Evolutionary conservation across 2,888 invertebrate genomes (phyloP), one percentile per base, ranked within the genome.

Genomic region (Tineola bisselliella): DNA sequence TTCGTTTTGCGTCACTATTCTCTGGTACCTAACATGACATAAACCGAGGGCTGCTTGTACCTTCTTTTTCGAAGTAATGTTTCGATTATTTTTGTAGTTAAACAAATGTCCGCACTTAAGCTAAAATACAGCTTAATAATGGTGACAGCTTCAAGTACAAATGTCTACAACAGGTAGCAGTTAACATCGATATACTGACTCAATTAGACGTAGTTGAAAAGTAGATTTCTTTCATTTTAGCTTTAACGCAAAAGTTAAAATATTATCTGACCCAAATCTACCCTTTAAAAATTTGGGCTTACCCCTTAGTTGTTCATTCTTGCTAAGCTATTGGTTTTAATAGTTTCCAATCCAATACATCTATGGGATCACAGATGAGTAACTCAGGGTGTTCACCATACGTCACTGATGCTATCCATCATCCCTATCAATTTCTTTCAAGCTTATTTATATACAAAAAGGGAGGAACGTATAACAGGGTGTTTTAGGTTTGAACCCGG

Each of bases 381-480:
- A 33, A 33, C 13, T 31, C 18, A 58, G 58, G 58, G 58, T 58
- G 33, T 58, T 58, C 58, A 30, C 48, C 67, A 68, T 67, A 65
- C 69, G 66, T 66, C 65, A 65, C 65, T 63, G 62, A 65, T 62
- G 62, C 73, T 71, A 80, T 80, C 79, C 74, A 79, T 80, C 79
- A 79, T 75, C 69, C 69, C 73, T 79, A 79, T 77, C 77, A 75
- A 76, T 75, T 70, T 68, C 74, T 73, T 75, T 78, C 73, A 74
- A 73, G 71, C 70, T 71, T 74, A 72, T 76, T 75, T 75, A 71
- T 73, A 67, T 73, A 73, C 68, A 67, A 68, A 72, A 69, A 72
- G 70, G 71, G 73, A 68, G 65, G 65, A 4, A 25, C 25, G 66
- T 68, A 67, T 68, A 48, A 48, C 17, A 13, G n/a, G 48, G 48